Base-by-base conservation (phyloP, 2,797 vertebrate species). In the Acrossocheilus wenchowensis region DNA sequence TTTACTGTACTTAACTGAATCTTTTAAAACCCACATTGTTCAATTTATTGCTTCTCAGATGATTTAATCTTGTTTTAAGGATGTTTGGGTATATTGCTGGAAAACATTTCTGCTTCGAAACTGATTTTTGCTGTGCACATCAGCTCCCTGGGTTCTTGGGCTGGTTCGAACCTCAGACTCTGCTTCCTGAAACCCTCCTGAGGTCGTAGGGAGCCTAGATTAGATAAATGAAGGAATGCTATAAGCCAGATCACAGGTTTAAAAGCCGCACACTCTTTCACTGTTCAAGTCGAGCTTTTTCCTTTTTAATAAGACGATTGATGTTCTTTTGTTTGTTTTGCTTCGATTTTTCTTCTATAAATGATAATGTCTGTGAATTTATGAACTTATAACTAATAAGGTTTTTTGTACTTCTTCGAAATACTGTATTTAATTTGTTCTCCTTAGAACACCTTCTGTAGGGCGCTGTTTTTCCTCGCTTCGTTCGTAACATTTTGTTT, bases 401-500 rank as follows among this genome's bases (percentile, higher is more conserved):
- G 89, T 89, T 88, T 89, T 82, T 87, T 78, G 68, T 72, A 85
- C 86, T 83, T 52, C 83, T 88, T 79, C 81, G 80, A 69, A 79
- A 85, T 88, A 87, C 82, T 92, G 84, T 89, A 86, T 87, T 88
- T 89, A 48, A 88, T 82, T 87, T 73, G 52, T 87, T 83, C 54
- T 72, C 48, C 62, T 57, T 88, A 83, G 78, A 80, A 78, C 43
- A 41, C 84, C 26, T 87, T 86, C 57, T 86, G 84, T 85, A 89
- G 82, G 68, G 92, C 79, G 86, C 62, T 86, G 81, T 87, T 85
- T 85, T 88, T 78, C 74, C 79, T 88, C 91, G 93, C 95, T 94
- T 95, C 94, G 93, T 95, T 95, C 95, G 80, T 87, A 82, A 54
- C 48, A 43, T 81, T 87, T 88, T 64, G 85, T 84, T 95, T 94